Base-by-base conservation (phyloP, 2,797 vertebrate genomes). In the Spondyliosoma cantharus region DNA sequence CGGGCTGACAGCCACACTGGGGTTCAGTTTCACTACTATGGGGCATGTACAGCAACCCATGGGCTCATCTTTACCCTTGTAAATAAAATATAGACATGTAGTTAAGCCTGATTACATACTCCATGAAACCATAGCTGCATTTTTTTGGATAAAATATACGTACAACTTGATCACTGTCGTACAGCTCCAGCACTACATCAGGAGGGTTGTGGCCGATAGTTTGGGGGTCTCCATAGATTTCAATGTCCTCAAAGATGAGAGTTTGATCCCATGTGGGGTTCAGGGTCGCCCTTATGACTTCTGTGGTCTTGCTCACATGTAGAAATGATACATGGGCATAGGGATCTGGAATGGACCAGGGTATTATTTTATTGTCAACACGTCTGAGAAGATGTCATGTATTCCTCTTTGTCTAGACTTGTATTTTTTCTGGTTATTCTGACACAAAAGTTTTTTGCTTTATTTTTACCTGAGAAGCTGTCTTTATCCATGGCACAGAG, bases 251-350 rank as follows among this genome's bases (percentile, higher is more conserved):
- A 91, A 99, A 99, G 91, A 99, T 97, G 62, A 99, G 95, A 1
- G 96, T 98, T 94, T 99, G 97, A 92, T 99, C 98, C 97, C 97
- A 99, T 0, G 95, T 98, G 80, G 98, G 98, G 83, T 99, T 99
- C 75, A 99, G 92, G 52, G 96, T 97, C 75, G 95, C 85, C 72
- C 93, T 95, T 81, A 97, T 95, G 46, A 96, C 95, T 88, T 99
- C 97, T 1, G 98, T 99, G 81, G 97, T 99, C 94, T 99, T 98
- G 84, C 98, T 99, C 92, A 96, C 91, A 85, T 99, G 96, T 50
- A 99, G 95, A 92, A 99, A 99, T 75, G 97, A 99, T 87, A 99
- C 95, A 17, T 98, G 96, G 86, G 94, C 96, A 12, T 99, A 99
- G 0, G 98, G 98, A 94, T 99, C 98, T 99, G 90, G 68, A 64